phyloP scores from a whole-genome alignment of 2,888 invertebrate genomes.

The Monochamus alternatus region DNA sequence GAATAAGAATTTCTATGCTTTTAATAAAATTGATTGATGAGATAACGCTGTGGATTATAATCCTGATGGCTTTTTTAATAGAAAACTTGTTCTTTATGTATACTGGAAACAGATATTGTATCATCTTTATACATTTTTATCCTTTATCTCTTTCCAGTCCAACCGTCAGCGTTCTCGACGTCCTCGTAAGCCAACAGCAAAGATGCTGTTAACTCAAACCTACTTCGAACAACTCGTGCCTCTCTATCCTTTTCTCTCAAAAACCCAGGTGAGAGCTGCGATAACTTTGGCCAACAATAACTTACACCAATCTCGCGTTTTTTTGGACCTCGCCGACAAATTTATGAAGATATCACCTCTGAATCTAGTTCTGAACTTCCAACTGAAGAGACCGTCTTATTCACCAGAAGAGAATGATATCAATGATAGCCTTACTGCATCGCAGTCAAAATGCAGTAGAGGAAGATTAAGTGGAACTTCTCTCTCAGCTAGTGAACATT shows the following conservation, averaged over 20 bases:
- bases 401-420: not conserved
- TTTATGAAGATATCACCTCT: not conserved
- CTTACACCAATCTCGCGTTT: conserved; percentile 43
- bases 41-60: too few relatives aligned
- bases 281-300: conserved; percentile 44
- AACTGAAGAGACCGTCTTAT: not conserved
- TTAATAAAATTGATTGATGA: too few relatives aligned
- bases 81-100: too few relatives aligned
- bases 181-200: not conserved
- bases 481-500: not conserved
- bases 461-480: not conserved
- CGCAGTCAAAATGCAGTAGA: not conserved
- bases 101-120: too few relatives aligned
- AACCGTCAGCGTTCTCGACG: not conserved
- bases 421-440: not conserved
- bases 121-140: too few relatives aligned
- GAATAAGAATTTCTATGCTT: too few relatives aligned
- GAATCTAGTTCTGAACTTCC: not conserved
- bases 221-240: conserved; percentile 42
- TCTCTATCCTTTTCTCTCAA: conserved; percentile 40
- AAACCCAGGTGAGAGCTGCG: conserved; percentile 43
- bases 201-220: conserved; percentile 28
- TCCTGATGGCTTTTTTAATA: too few relatives aligned
- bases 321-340: conserved; percentile 44
- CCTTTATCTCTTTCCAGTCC: not conserved